phyloP scores from a whole-genome alignment of 2,797 vertebrate genomes.

The Pangasius djambal region DNA sequence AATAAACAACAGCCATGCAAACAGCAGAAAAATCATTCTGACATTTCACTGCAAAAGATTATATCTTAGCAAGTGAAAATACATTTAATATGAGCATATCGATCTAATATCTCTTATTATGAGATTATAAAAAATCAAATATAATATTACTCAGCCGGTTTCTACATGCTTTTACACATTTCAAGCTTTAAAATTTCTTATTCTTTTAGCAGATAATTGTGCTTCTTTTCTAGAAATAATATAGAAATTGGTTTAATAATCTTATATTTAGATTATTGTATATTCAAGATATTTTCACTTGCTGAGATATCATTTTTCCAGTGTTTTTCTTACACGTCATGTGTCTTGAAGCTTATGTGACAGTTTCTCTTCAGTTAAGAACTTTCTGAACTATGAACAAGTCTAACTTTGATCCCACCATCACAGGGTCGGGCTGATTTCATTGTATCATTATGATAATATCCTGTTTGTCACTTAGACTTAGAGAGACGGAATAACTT shows the following conservation, averaged over 20 bases:
- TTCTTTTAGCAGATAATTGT: not conserved
- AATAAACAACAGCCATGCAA: not conserved
- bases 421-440: constrained; percentile 53
- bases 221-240: not conserved
- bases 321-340: too few species aligned
- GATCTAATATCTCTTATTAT: not conserved
- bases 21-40: not conserved
- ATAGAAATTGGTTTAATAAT: not conserved
- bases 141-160: not conserved
- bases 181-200: not conserved
- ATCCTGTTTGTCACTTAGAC: constrained; percentile 85
- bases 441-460: constrained; percentile 81
- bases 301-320: not conserved
- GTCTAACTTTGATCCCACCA: constrained; percentile 53
- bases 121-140: not conserved
- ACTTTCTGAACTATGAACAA: constrained; percentile 31
- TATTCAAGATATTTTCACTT: not conserved
- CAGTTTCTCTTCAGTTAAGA: constrained; percentile 12
- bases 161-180: not conserved
- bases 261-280: not conserved
- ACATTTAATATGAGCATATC: not conserved
- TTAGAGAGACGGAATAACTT: constrained; percentile 83
- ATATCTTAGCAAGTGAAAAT: not conserved
- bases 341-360: not conserved
- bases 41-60: not conserved